A percentile compares a stretch with the other conserved stretches of the same genome.
Conservation (phyloP, 2,113 vertebrate genomes). For the Aspidoscelis tigris region DNA sequence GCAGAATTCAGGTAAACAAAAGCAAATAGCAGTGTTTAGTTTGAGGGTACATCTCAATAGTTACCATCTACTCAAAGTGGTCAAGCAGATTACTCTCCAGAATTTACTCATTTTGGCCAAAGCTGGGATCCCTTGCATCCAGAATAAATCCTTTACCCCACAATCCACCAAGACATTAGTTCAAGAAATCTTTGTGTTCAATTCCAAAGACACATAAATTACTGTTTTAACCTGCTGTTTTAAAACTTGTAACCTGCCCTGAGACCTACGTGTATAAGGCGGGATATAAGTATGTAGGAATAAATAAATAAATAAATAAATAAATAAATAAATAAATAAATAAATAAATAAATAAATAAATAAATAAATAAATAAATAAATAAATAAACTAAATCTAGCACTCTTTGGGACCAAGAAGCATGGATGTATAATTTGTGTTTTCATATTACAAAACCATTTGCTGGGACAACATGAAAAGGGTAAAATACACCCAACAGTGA, state of each 20-base stretch:
- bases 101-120: no score
- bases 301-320: no score
- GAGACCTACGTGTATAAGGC: no score
- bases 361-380: no score
- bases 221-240: no score
- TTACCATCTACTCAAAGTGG: background rate
- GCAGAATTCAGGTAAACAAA: background rate
- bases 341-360: no score
- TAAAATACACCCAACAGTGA: background rate
- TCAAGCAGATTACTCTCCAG: background rate
- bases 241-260: no score
- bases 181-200: background rate
- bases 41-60: background rate
- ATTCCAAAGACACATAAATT: background rate
- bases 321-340: no score
- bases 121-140: no score
- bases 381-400: no score
- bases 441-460: constrained; percentile 11
- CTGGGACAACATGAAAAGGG: background rate
- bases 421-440: background rate
- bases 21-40: background rate
- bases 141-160: background rate
- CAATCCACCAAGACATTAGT: background rate
- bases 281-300: no score
- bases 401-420: background rate